Evolutionary conservation across 2,113 vertebrate genomes (phyloP).

Genomic region (Grus americana): DNA sequence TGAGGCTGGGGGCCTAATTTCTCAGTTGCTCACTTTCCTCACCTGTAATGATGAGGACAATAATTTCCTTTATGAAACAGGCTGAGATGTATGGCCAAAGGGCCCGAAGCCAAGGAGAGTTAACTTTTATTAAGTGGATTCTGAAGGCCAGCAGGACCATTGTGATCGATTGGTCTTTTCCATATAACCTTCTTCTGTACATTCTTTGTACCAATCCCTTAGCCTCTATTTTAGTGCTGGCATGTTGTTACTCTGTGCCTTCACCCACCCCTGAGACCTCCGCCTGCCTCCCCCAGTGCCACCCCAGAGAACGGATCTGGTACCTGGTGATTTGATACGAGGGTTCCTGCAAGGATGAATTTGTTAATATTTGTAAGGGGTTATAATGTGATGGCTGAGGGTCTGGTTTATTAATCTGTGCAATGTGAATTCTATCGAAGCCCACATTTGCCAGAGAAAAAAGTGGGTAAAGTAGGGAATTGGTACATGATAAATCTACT

Average conservation of each 20-base stretch:
- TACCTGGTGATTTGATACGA: neutral
- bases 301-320: neutral
- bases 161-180: neutral
- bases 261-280: neutral
- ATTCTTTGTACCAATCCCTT: neutral
- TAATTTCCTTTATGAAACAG: constrained; percentile 27
- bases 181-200: neutral
- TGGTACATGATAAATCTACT: constrained; percentile 17
- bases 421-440: neutral
- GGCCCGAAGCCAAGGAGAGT: neutral
- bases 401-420: neutral
- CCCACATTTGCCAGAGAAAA: neutral
- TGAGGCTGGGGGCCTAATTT: neutral
- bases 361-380: neutral
- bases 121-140: constrained; percentile 45
- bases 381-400: neutral
- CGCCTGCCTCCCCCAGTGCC: neutral
- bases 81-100: neutral
- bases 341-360: neutral
- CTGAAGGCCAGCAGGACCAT: neutral
- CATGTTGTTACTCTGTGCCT: neutral
- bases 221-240: neutral
- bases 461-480: neutral
- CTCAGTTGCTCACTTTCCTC: neutral
- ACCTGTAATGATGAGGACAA: neutral